Evolutionary conservation across 2,888 invertebrate genomes (phyloP), one percentile per base, ranked within the genome.

Genomic region (Unio pictorum): DNA sequence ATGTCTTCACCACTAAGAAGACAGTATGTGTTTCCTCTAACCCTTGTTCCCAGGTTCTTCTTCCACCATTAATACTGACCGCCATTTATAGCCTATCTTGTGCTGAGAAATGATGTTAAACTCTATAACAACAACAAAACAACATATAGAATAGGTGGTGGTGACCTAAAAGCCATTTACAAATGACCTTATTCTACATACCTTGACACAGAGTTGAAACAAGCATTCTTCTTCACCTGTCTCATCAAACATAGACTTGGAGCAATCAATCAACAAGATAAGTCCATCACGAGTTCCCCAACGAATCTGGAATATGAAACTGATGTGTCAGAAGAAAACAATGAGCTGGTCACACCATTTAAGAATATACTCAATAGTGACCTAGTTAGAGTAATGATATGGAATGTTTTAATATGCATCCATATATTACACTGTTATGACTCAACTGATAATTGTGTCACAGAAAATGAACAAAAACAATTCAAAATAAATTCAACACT

Each of bases 261-360:
- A 82, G 67, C 89, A 88, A 74, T 90, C 90, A 63, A 90, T 81
- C 57, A 90, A 75, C 69, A 90, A 87, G 7, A 90, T 86, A 56
- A 90, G 72, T 2, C 89, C 89, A 84, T 89, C 88, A 66, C 82
- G 69, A n/a, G 71, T 64, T 4, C 75, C 80, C 57, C 45, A 73
- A 23, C 75, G 74, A 65, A 70, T 67, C 85, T 86, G 76, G 57
- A 76, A 76, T 57, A 65, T 7, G 64, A 26, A 55, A 57, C 2
- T 26, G 18, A 54, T 15, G 45, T 63, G 17, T 28, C 54, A 63
- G 45, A 20, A n/a, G n/a, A 45, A 1, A 54, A 56, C 23, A 3
- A 57, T 20, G 57, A n/a, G 56, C 18, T 20, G 20, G 20, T 55
- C 26, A 11, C 17, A 28, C 11, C n/a, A 64, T n/a, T 64, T 26